Conservation (phyloP, 2,797 vertebrate genomes). For the Danionella dracula region DNA sequence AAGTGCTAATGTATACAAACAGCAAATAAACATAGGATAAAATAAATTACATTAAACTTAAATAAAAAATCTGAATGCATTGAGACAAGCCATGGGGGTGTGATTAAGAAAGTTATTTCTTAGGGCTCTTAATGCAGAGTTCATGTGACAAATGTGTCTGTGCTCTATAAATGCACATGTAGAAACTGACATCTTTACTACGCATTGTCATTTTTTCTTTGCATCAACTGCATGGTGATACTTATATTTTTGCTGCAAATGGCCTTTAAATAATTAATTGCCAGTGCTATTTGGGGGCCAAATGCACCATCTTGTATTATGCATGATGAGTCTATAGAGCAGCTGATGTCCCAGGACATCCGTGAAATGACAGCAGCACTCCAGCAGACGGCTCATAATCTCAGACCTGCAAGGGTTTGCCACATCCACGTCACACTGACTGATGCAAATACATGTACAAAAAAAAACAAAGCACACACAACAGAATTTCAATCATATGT, state of each 20-base stretch:
- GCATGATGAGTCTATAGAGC: conserved; percentile 60
- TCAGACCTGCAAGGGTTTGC: background rate
- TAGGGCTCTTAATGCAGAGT: background rate
- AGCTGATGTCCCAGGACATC: conserved; percentile 52
- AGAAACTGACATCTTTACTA: conserved; percentile 15
- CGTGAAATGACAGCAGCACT: conserved; percentile 46
- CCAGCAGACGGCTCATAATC: conserved; percentile 32
- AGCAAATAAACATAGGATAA: too few species aligned
- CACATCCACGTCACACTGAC: background rate
- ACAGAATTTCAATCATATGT: background rate
- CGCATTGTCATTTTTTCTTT: conserved; percentile 21
- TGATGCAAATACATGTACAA: background rate
- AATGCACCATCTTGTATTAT: conserved; percentile 64
- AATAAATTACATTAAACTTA: too few species aligned
- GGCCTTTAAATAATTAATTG: conserved; percentile 62
- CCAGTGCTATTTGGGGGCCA: conserved; percentile 58
- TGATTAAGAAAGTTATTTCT: background rate
- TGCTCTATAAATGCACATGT: conserved; percentile 19
- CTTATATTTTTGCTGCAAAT: conserved; percentile 57
- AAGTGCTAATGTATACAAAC: too few species aligned
- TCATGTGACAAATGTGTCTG: conserved; percentile 15
- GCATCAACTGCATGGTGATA: conserved; percentile 33
- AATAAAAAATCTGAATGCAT: too few species aligned
- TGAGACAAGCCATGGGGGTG: too few species aligned
- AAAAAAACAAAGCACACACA: background rate